phyloP scores from a whole-genome alignment of 2,113 vertebrate genomes.

The Rostratula benghalensis region DNA sequence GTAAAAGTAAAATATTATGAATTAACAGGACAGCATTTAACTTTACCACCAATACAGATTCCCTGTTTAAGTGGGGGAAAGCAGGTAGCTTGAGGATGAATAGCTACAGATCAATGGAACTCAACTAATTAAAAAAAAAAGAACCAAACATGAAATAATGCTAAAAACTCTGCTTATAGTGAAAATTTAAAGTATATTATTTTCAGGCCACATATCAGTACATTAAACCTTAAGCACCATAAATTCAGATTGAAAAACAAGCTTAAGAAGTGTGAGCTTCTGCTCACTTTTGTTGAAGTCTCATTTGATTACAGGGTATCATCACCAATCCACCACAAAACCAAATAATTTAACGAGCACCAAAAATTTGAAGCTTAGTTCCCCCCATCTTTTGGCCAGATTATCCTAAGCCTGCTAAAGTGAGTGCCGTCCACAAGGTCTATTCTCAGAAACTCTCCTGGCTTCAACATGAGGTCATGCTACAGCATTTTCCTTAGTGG shows the following conservation, averaged over 20 bases:
- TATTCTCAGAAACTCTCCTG: background rate
- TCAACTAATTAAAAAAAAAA: background rate
- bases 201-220: background rate
- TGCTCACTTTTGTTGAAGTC: background rate
- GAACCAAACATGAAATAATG: background rate
- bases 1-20: background rate
- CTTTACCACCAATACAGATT: background rate
- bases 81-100: background rate
- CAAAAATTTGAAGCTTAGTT: background rate
- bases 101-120: background rate
- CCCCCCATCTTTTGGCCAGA: background rate
- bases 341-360: background rate
- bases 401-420: background rate
- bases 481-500: background rate
- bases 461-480: background rate
- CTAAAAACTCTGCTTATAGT: background rate
- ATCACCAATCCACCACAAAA: background rate
- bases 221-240: background rate
- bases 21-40: background rate
- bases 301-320: background rate
- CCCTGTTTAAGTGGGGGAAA: background rate
- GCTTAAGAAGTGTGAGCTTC: background rate
- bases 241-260: background rate
- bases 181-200: background rate
- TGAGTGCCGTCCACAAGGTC: background rate